These are phyloP conservation scores for Mycteria americana DNA, from an alignment of 2,797 vertebrate species.

Conservation along the genomic window DNA sequence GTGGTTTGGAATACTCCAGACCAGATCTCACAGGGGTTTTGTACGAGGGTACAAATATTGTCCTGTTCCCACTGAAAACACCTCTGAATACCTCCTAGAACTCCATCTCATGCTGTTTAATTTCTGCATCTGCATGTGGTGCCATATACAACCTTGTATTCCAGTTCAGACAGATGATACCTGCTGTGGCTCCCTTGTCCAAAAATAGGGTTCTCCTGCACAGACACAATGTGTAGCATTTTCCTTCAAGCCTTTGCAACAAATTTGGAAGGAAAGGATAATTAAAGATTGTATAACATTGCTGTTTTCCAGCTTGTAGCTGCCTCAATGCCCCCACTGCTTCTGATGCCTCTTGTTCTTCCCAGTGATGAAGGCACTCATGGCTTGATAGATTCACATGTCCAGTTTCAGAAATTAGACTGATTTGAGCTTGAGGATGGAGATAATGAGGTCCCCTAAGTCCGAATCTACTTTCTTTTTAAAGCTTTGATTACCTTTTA, in stretches of 20 bases:
- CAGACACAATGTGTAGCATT: background rate
- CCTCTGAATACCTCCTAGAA: background rate
- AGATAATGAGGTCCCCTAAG: background rate
- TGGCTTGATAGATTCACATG: background rate
- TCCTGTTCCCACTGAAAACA: background rate
- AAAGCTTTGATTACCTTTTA: background rate
- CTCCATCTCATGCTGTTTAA: background rate
- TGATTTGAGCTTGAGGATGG: background rate
- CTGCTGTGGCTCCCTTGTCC: background rate
- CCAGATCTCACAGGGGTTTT: background rate
- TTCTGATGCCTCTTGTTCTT: background rate
- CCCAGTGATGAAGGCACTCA: fast-evolving
- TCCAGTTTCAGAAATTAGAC: background rate
- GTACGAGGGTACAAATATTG: background rate
- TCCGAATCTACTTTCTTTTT: background rate
- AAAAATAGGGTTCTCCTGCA: background rate
- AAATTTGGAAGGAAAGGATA: background rate
- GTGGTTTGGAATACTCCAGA: background rate
- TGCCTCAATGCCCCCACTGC: background rate
- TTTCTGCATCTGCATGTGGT: background rate
- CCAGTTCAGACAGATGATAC: background rate
- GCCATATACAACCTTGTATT: background rate
- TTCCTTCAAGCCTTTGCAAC: background rate
- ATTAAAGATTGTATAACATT: background rate
- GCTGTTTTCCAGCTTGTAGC: background rate